A percentile compares a stretch with the other conserved stretches of the same genome.
phyloP scores from a whole-genome alignment of 2,797 vertebrate genomes.

The Pipistrellus pipistrellus region DNA sequence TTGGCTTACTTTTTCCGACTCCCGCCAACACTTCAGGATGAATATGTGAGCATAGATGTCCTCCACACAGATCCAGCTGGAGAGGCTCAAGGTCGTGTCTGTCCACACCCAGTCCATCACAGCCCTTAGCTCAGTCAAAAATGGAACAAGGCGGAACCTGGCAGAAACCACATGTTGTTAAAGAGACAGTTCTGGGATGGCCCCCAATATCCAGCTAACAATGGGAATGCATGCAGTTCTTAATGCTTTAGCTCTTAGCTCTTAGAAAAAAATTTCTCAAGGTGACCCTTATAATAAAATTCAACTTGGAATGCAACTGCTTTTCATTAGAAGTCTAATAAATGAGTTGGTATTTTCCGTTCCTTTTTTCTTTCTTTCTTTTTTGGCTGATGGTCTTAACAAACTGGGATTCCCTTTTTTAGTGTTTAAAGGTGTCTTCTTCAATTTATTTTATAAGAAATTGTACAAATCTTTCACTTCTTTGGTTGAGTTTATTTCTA shows the following conservation, averaged over 20 bases:
- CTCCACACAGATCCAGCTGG: conserved; percentile 99
- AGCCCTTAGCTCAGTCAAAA: conserved; percentile 97
- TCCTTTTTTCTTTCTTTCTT: not conserved
- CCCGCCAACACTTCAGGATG: conserved; percentile 99
- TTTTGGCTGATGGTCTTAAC: not conserved
- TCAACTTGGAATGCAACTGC: not conserved
- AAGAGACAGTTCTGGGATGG: not conserved
- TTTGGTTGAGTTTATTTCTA: not conserved
- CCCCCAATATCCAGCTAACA: not conserved
- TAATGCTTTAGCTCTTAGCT: not conserved
- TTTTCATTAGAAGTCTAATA: not conserved
- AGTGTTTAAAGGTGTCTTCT: not conserved
- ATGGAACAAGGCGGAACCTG: conserved; percentile 98
- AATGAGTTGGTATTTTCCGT: not conserved
- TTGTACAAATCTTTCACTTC: not conserved
- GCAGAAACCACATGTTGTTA: conserved; percentile 61
- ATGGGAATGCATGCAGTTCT: not conserved
- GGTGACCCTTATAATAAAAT: not conserved
- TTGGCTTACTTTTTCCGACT: conserved; percentile 97
- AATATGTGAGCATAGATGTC: conserved; percentile 99
- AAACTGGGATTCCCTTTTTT: not conserved
- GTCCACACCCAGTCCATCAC: conserved; percentile 99
- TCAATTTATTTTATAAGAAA: not conserved
- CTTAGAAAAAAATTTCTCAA: not conserved
- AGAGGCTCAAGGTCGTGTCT: conserved; percentile 98